phyloP scores from a whole-genome alignment of 2,888 invertebrate genomes.

The Drosophila mimetica region DNA sequence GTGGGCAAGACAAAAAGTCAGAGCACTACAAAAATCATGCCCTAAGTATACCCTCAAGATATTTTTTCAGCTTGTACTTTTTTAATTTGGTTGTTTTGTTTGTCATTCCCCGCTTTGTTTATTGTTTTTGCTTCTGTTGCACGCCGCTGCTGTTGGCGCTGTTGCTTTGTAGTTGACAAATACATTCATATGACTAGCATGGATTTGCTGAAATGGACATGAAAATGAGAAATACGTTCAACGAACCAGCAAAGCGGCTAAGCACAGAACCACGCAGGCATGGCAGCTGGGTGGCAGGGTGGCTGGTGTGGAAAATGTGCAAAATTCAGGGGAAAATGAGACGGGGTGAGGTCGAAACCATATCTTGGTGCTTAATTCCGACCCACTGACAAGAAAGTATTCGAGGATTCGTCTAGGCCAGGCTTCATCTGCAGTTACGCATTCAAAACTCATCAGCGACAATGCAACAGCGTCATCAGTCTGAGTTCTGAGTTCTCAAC shows the following conservation, averaged over 20 bases:
- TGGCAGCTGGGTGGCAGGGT: too few relatives aligned
- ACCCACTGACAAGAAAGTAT: conserved; percentile 54
- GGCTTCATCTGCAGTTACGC: conserved; percentile 52
- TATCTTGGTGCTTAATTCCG: conserved; percentile 25
- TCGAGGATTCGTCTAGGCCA: conserved; percentile 24
- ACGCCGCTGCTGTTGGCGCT: conserved; percentile 17
- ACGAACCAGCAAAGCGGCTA: conserved; percentile 75
- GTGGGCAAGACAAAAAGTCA: conserved; percentile 62
- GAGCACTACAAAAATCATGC: conserved; percentile 69
- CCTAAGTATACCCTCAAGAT: conserved; percentile 76
- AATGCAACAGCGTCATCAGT: conserved; percentile 43
- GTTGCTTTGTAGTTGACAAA: conserved; percentile 67
- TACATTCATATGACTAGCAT: conserved; percentile 67
- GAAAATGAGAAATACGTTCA: conserved; percentile 81
- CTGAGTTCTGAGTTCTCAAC: conserved; percentile 27
- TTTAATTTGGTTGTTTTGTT: conserved; percentile 75
- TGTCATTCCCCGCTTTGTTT: conserved; percentile 64
- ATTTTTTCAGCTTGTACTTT: conserved; percentile 70
- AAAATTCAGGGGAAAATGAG: conserved; percentile 1
- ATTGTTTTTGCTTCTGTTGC: conserved; percentile 33
- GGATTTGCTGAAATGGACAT: conserved; percentile 70
- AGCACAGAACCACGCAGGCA: conserved; percentile 29
- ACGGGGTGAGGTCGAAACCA: not conserved
- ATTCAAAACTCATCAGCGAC: conserved; percentile 71
- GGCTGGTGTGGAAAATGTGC: conserved; percentile 11